Evolutionary conservation across 1,140 invertebrate species (phyloP), one percentile per base, ranked within the genome.

Genomic region (Drosophila varians): DNA sequence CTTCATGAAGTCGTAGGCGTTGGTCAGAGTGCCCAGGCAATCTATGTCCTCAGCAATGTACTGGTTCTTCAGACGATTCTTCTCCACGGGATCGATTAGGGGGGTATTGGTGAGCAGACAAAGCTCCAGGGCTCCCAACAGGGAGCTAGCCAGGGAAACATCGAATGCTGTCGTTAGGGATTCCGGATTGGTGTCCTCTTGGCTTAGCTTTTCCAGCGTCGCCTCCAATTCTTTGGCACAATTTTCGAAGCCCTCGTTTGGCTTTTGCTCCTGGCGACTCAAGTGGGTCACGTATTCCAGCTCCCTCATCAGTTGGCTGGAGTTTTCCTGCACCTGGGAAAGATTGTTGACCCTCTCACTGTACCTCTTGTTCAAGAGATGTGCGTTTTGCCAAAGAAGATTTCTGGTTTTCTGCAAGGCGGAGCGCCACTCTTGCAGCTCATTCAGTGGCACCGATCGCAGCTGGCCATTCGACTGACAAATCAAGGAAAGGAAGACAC

Each of bases 81-180:
- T 96, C 43, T 95, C 93, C 0, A 96, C 93, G 1, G 96, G 95
- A 92, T 97, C 96, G 12, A 97, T 94, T 1, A 92, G 77, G 0
- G 93, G 91, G 0, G 93, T 72, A 73, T 92, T 92, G 0, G 91
- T 92, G n/a, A 92, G 65, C 16, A 93, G 57, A 12, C 90, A 92
- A 3, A 93, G 55, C 74, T 93, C 87, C 1, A 92, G 61, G 3
- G 89, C 90, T 25, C 90, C 90, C 46, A 90, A 62, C 0, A 91
- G 21, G 9, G 69, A 65, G 26, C 82, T 66, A 0, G 74, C 60
- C 7, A 90, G 21, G 0, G 82, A 58, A 0, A 71, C 49, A 49
- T 74, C 38, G 28, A 86, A 82, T 12, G n/a, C 21, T 1, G n/a
- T 14, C 3, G 2, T 12, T 8, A 86, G 1, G 5, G 36, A 40